Conservation (phyloP, 2,888 invertebrate species). For the Molorchus minor region DNA sequence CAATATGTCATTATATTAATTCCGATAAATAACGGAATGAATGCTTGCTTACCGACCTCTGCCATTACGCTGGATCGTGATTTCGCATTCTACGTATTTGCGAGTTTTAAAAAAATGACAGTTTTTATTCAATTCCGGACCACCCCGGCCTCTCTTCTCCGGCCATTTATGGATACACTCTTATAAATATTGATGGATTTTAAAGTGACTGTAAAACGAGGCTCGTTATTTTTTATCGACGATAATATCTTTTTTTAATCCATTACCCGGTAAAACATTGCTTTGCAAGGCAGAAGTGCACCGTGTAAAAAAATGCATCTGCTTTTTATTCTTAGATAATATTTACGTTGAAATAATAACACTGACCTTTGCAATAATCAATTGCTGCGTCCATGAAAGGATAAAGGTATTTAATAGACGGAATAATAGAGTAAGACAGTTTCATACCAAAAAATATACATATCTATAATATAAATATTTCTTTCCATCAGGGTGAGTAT, state of each 20-base stretch:
- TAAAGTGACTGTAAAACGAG: constrained; percentile 43
- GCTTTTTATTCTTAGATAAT: too few species aligned
- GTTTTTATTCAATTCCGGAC: constrained; percentile 26
- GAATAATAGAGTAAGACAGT: too few species aligned
- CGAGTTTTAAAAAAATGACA: constrained; percentile 22
- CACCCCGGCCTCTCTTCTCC: constrained; percentile 17
- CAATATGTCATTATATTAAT: constrained; percentile 61
- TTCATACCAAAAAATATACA: too few species aligned
- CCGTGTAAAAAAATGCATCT: too few species aligned
- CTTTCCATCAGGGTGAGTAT: too few species aligned
- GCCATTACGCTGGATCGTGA: constrained; percentile 49
- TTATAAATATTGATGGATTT: constrained; percentile 44
- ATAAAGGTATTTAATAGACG: too few species aligned
- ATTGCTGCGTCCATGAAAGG: too few species aligned
- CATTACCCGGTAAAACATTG: constrained; percentile 7
- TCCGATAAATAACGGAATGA: constrained; percentile 57
- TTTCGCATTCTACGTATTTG: constrained; percentile 30
- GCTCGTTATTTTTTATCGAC: constrained; percentile 45
- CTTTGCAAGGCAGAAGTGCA: too few species aligned
- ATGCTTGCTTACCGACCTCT: constrained; percentile 49
- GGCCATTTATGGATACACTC: constrained; percentile 25
- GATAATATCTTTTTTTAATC: constrained; percentile 33
- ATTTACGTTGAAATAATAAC: too few species aligned
- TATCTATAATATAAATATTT: too few species aligned
- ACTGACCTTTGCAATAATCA: too few species aligned